phyloP scores from a whole-genome alignment of 1,140 invertebrate species.

The Bombus cullumanus region DNA sequence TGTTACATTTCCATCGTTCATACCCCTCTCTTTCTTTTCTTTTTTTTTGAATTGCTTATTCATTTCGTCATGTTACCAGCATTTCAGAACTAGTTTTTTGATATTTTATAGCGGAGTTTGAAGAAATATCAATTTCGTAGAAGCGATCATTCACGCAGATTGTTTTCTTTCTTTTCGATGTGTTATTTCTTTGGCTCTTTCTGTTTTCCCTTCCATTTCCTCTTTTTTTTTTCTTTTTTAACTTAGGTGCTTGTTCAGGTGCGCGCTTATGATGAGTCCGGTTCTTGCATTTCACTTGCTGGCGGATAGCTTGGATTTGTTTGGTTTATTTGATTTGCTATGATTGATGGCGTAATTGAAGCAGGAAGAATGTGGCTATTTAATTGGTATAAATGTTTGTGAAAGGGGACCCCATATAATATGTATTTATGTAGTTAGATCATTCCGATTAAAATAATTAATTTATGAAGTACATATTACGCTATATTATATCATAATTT shows the following conservation, averaged over 20 bases:
- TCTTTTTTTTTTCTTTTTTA: neutral
- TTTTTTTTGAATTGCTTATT: too few species aligned
- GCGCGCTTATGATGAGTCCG: neutral
- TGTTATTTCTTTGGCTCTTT: neutral
- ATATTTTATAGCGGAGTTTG: neutral
- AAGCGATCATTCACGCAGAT: neutral
- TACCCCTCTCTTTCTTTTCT: rapidly evolving
- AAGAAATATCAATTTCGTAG: conserved; percentile 27
- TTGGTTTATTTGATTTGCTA: neutral
- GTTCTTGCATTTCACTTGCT: neutral
- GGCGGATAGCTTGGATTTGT: neutral
- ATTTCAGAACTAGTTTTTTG: neutral
- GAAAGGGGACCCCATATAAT: too few species aligned
- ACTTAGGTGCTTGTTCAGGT: neutral
- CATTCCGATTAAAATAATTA: neutral
- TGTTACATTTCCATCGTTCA: neutral
- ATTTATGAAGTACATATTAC: neutral
- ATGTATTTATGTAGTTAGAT: neutral
- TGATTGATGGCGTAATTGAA: neutral
- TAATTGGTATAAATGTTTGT: neutral
- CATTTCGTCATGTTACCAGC: neutral
- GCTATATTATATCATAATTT: neutral
- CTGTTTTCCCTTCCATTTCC: neutral
- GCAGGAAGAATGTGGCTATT: neutral
- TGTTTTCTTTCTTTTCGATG: neutral